A percentile compares a stretch with the other conserved stretches of the same genome.
These are phyloP conservation scores for Lasiurus cinereus DNA, from an alignment of 2,113 vertebrate genomes.

Conservation along the genomic window DNA sequence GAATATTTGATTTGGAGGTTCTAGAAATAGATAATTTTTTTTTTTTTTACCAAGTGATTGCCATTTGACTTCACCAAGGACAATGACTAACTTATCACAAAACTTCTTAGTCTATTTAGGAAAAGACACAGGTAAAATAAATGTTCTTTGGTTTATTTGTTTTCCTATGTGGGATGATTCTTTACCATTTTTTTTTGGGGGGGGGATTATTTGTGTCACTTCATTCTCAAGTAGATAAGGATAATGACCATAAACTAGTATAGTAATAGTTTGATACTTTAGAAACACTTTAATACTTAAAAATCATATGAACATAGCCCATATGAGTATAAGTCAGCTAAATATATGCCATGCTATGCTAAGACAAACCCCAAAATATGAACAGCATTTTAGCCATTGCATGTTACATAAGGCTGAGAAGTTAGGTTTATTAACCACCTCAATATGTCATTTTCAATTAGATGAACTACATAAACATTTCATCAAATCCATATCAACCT, in stretches of 20 bases:
- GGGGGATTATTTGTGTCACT: not conserved
- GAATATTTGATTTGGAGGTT: not conserved
- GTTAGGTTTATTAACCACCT: not conserved
- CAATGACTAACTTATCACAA: not conserved
- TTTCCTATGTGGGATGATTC: not conserved
- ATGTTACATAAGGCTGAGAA: not conserved
- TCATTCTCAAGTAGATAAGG: not conserved
- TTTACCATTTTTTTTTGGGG: no score
- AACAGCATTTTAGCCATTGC: not conserved
- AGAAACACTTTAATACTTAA: not conserved
- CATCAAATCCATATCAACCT: not conserved
- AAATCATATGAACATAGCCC: not conserved
- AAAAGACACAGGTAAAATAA: not conserved
- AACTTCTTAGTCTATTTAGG: not conserved
- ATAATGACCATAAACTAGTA: not conserved
- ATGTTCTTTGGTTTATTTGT: not conserved
- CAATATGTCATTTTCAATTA: not conserved
- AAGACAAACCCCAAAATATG: not conserved
- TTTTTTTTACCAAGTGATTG: not conserved
- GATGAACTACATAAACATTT: not conserved
- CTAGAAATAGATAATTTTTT: not conserved
- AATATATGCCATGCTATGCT: not conserved
- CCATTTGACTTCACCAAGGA: not conserved
- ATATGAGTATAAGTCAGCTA: not conserved
- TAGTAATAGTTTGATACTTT: not conserved